Conservation (phyloP, 2,113 vertebrate species). For the Empidonax traillii region DNA sequence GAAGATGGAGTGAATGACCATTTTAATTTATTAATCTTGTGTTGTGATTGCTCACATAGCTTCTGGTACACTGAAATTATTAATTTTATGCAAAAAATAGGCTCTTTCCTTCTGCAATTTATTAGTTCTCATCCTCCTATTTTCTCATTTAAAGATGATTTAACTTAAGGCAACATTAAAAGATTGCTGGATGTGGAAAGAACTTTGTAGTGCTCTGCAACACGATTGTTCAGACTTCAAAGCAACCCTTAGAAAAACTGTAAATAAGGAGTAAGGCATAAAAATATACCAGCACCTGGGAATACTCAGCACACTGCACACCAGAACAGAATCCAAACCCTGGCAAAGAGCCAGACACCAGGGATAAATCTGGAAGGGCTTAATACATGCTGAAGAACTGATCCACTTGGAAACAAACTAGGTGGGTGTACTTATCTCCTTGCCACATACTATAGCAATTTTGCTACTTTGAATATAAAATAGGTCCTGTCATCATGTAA, state of each 20-base stretch:
- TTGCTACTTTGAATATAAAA: conserved; percentile 62
- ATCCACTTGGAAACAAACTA: conserved; percentile 61
- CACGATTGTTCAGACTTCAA: conserved; percentile 73
- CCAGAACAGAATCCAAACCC: conserved; percentile 57
- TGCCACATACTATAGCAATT: conserved; percentile 60
- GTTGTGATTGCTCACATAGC: not conserved
- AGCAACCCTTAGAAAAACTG: conserved; percentile 73
- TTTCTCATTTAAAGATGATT: conserved; percentile 42
- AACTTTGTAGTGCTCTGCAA: conserved; percentile 47
- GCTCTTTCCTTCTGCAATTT: not conserved
- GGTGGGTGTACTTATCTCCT: conserved; percentile 65
- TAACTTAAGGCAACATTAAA: conserved; percentile 39
- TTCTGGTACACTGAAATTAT: conserved; percentile 7
- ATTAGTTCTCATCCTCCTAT: not conserved
- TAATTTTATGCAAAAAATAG: conserved; percentile 40
- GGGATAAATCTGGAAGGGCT: conserved; percentile 74
- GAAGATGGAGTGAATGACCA: not conserved
- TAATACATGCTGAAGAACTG: conserved; percentile 54
- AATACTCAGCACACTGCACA: conserved; percentile 75
- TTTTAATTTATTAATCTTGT: conserved; percentile 16
- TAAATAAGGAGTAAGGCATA: conserved; percentile 76
- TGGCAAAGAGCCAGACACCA: conserved; percentile 67
- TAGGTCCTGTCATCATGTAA: conserved; percentile 26
- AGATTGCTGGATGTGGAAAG: conserved; percentile 44
- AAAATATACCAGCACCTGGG: conserved; percentile 75